Percentiles rank a stretch among this genome's conserved stretches.
Conservation (phyloP, 2,113 vertebrate genomes). For the Mus spicilegus region DNA sequence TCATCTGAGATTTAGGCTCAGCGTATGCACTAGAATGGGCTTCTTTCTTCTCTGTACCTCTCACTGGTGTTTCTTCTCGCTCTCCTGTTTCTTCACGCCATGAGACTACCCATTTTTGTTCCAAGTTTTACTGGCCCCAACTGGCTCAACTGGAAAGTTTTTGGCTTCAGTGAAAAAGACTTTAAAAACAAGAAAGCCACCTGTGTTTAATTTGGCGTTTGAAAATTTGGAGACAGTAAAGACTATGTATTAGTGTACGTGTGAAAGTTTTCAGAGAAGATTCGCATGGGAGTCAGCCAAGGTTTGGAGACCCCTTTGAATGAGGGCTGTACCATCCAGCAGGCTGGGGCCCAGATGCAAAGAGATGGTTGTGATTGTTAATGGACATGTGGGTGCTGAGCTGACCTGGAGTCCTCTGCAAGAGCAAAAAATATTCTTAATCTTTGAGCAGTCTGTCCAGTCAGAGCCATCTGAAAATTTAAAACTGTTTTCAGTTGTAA, state of each 20-base stretch:
- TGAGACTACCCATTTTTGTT: background rate
- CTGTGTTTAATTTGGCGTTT: background rate
- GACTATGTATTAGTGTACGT: too few species aligned
- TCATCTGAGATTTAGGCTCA: background rate
- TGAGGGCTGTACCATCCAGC: too few species aligned
- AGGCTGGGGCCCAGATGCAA: background rate
- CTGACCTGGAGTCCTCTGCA: background rate
- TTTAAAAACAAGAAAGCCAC: background rate
- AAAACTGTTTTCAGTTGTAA: background rate
- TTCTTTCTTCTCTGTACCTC: background rate
- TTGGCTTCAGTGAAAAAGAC: background rate
- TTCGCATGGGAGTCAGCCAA: background rate
- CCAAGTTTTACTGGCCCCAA: background rate
- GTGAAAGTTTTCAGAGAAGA: background rate
- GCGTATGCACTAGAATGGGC: background rate
- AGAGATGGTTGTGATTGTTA: background rate
- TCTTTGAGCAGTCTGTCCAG: fast-evolving
- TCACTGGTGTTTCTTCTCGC: background rate
- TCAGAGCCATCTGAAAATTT: background rate
- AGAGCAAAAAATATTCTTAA: background rate
- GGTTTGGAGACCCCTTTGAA: background rate
- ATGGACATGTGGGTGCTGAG: background rate
- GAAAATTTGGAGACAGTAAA: background rate
- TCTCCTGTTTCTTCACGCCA: background rate
- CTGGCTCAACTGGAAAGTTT: background rate